Percentiles rank a stretch among this genome's conserved stretches.
Conservation (phyloP, 2,888 invertebrate species). For the Slavum lentiscoides region DNA sequence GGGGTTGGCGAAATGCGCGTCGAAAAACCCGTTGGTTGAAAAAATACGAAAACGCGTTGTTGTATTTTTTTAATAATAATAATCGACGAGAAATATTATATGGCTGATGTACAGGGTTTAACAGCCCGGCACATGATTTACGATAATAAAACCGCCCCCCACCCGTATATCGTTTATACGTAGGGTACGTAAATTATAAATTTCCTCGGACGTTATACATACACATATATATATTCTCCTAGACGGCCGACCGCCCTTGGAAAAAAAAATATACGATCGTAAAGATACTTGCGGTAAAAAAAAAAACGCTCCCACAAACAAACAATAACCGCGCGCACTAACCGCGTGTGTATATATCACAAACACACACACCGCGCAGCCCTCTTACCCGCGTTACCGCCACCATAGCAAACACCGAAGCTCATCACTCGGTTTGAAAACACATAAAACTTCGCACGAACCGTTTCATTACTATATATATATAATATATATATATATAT, state of each 20-base stretch:
- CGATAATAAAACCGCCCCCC: too few relatives aligned
- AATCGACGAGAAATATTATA: too few relatives aligned
- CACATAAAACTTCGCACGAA: slow-evolving; percentile 30
- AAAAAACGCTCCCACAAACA: not conserved
- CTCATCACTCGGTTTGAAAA: not conserved
- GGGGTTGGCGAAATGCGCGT: too few relatives aligned
- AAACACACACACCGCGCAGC: not conserved
- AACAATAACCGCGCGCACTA: slow-evolving; percentile 27
- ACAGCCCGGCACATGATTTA: too few relatives aligned
- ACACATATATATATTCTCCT: not conserved
- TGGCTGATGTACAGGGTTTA: too few relatives aligned
- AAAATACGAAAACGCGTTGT: too few relatives aligned
- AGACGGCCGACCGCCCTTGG: not conserved
- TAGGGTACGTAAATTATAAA: slow-evolving; percentile 12
- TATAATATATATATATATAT: too few relatives aligned
- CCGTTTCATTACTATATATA: slow-evolving; percentile 52
- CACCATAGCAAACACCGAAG: not conserved
- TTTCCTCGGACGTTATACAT: not conserved
- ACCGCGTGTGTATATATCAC: not conserved
- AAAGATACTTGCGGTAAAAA: slow-evolving; percentile 21
- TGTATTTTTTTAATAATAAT: too few relatives aligned
- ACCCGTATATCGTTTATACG: too few relatives aligned
- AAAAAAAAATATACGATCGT: slow-evolving; percentile 28
- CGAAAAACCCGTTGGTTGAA: too few relatives aligned
- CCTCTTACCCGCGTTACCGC: too few relatives aligned